Percentiles rank a stretch among this genome's conserved stretches.
Conservation (phyloP, 2,888 invertebrate genomes). For the Brachynemurus nebulosus region DNA sequence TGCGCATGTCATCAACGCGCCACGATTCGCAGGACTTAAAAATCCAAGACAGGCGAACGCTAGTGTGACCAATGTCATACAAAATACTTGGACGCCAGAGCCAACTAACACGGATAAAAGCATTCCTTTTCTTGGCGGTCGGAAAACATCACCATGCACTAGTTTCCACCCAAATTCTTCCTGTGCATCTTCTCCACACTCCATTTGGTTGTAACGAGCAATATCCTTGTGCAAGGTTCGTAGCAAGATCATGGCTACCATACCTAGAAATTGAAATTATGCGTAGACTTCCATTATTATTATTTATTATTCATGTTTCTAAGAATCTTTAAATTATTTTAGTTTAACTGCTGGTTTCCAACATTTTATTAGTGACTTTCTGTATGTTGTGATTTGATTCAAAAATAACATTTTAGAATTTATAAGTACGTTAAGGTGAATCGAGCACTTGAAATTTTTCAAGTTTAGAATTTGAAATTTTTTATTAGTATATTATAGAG, state of each 20-base stretch:
- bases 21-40: constrained; percentile 95
- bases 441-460: no score
- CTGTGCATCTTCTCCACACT: constrained; percentile 78
- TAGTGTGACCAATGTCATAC: constrained; percentile 89
- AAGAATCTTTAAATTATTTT: background rate
- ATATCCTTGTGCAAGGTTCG: constrained; percentile 97
- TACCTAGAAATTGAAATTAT: constrained; percentile 64
- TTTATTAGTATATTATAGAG: no score
- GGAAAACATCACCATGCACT: constrained; percentile 95
- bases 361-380: no score
- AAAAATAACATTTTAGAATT: no score
- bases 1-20: constrained; percentile 96
- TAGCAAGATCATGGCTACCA: constrained; percentile 98
- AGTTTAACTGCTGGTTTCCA: no score
- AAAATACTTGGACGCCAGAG: constrained; percentile 89
- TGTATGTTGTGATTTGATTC: no score
- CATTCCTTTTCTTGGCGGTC: constrained; percentile 95
- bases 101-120: constrained; percentile 90
- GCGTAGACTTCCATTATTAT: no score
- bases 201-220: constrained; percentile 94
- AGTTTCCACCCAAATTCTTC: constrained; percentile 97
- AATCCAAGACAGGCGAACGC: constrained; percentile 99
- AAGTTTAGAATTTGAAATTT: no score
- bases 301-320: background rate
- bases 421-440: no score